phyloP scores from a whole-genome alignment of 2,113 vertebrate species.

The Accipiter cooperii region DNA sequence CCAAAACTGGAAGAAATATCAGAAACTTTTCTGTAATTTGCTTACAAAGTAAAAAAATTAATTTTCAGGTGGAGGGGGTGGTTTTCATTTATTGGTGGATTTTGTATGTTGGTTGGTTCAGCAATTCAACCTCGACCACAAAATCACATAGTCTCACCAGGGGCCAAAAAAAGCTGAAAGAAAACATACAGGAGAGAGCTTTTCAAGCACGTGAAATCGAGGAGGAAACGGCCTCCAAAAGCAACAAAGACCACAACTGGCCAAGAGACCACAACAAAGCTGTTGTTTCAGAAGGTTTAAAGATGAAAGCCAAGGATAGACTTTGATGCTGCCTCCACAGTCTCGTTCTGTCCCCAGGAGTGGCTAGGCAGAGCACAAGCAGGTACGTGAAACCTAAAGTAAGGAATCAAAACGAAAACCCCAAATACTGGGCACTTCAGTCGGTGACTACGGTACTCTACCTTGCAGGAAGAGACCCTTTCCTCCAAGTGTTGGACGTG shows the following conservation, averaged over 20 bases:
- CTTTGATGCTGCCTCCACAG: not conserved
- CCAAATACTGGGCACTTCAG: not conserved
- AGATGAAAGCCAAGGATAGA: not conserved
- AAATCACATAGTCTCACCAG: not conserved
- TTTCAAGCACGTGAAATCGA: not conserved
- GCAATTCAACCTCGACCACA: not conserved
- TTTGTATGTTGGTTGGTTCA: not conserved
- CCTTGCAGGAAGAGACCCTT: not conserved
- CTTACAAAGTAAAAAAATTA: not conserved
- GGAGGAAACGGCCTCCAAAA: not conserved
- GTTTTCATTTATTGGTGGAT: not conserved
- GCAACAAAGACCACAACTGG: not conserved
- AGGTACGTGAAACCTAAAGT: not conserved
- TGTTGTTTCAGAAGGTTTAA: not conserved
- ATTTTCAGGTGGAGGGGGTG: not conserved
- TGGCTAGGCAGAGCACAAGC: not conserved
- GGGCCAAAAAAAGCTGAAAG: not conserved
- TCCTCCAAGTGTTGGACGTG: not conserved
- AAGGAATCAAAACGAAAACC: not conserved
- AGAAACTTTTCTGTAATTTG: not conserved
- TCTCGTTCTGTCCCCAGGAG: not conserved
- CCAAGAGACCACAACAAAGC: not conserved
- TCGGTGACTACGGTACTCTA: not conserved
- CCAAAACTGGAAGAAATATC: not conserved
- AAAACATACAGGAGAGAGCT: not conserved